Base-by-base conservation (phyloP, 2,797 vertebrate species). In the Mormyrops boulengeri region DNA sequence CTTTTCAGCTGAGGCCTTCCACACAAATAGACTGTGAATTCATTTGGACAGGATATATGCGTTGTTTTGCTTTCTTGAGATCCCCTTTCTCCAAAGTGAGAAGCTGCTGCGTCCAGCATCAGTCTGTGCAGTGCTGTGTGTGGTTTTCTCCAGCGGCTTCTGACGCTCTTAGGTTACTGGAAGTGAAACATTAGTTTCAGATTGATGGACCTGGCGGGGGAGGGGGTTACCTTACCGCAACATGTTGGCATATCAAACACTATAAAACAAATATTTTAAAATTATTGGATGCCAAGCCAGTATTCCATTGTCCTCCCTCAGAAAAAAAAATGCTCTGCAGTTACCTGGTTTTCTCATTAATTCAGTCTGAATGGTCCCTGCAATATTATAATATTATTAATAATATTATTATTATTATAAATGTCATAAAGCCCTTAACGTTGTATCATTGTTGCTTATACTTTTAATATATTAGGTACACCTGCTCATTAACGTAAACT, bases 141-240 rank as follows among this genome's bases (percentile, higher is more conserved):
- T 73, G 50, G 69, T 55, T 57, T 14, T 82, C 38, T 50, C 77
- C 82, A 34, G 49, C 0, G 34, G 34, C 34, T 47, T 38, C 85
- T 88, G 38, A 41, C 7, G 44, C 38, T 62, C 80, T 50, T 34
- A 57, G 55, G 80, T 84, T 85, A 85, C 80, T 85, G 80, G 53
- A 22, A 26, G n/a, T 30, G 80, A 57, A 85, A 62, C 53, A 60
- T 85, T 89, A 62, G n/a, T 62, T 82, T 85, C 77, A 52, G 82
- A 12, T n/a, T 85, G 80, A 62, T 82, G 80, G 88, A 85, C 84
- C 50, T 49, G 11, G 22, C 0, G 34, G 34, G 26, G 52, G 26
- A 17, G 34, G 26, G 14, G 52, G 5, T 12, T 38, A 38, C 30
- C 66, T 38, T 73, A 73, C 66, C 66, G 5, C 66, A 73, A 38